Evolutionary conservation across 1,140 invertebrate species (phyloP).

Genomic region (Centruroides sculpturatus): DNA sequence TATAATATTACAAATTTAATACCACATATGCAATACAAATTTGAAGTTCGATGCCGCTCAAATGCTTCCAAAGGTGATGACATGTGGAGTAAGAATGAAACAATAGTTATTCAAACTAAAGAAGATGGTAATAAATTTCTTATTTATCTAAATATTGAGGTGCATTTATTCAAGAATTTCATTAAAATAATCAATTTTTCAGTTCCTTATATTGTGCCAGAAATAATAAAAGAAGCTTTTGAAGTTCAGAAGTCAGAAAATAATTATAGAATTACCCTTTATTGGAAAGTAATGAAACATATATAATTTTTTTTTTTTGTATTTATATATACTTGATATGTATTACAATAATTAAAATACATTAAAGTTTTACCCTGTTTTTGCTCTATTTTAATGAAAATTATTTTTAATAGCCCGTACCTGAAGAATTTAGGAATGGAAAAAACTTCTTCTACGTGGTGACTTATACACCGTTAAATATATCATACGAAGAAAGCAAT

Average conservation of each 20-base stretch:
- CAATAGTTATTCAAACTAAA: slow-evolving; percentile 1
- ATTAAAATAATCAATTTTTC: background rate
- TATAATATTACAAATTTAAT: background rate
- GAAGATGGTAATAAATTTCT: slow-evolving; percentile 6
- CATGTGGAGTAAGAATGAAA: slow-evolving; percentile 9
- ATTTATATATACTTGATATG: too few relatives aligned
- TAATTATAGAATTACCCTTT: slow-evolving; percentile 4
- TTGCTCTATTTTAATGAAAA: background rate
- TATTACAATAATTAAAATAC: too few relatives aligned
- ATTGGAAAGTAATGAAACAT: slow-evolving; percentile 8
- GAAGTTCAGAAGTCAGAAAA: slow-evolving; percentile 2
- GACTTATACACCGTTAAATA: background rate
- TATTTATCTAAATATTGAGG: background rate
- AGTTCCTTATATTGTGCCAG: slow-evolving; percentile 5
- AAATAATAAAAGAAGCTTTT: slow-evolving; percentile 4
- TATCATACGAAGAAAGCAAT: background rate
- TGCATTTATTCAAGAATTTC: background rate
- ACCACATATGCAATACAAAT: slow-evolving; percentile 3
- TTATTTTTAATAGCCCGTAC: slow-evolving; percentile 2
- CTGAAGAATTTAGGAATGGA: slow-evolving; percentile 7
- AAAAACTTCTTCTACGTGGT: slow-evolving; percentile 4
- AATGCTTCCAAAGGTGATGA: slow-evolving; percentile 1
- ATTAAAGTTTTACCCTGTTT: too few relatives aligned
- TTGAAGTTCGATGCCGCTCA: slow-evolving; percentile 6
- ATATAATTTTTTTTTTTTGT: too few relatives aligned